These are phyloP conservation scores for Oscheius myriophilus DNA, from an alignment of 2,888 invertebrate species.

Conservation along the genomic window DNA sequence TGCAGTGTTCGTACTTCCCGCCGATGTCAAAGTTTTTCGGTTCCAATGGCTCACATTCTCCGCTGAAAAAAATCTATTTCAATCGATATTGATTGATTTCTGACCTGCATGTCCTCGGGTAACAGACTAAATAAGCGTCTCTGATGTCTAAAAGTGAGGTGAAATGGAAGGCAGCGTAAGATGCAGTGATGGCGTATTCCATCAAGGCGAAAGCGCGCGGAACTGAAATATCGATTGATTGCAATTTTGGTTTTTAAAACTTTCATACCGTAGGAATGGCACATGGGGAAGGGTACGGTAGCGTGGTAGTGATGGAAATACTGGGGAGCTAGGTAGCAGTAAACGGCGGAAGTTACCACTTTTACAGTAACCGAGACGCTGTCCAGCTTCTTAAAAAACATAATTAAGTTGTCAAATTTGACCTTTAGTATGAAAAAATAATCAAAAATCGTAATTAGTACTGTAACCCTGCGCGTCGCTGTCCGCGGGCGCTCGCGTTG, in stretches of 20 bases:
- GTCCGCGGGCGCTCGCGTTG: too few species aligned
- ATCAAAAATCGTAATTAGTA: too few species aligned
- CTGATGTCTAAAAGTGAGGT: slow-evolving; percentile 60
- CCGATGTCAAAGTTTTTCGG: slow-evolving; percentile 58
- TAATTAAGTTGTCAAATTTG: too few species aligned
- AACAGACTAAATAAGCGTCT: slow-evolving; percentile 61
- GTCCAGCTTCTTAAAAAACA: slow-evolving; percentile 49
- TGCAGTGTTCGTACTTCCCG: slow-evolving; percentile 45
- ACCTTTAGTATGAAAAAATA: too few species aligned
- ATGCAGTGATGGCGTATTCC: slow-evolving; percentile 57
- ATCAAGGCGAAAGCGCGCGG: slow-evolving; percentile 56
- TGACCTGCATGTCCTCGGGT: slow-evolving; percentile 47
- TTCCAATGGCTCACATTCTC: slow-evolving; percentile 66
- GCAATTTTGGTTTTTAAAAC: background rate
- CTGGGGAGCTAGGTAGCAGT: slow-evolving; percentile 50
- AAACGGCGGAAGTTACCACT: slow-evolving; percentile 37
- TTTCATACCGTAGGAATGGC: slow-evolving; percentile 49
- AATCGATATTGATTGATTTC: background rate
- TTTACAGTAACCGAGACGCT: slow-evolving; percentile 46
- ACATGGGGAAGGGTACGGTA: slow-evolving; percentile 43
- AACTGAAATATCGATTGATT: slow-evolving; percentile 45
- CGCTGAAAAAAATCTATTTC: slow-evolving; percentile 44
- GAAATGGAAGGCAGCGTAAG: slow-evolving; percentile 61
- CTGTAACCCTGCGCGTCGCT: too few species aligned
- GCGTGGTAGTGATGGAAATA: slow-evolving; percentile 51